phyloP scores from a whole-genome alignment of 2,888 invertebrate genomes.

The Cotesia congregata region DNA sequence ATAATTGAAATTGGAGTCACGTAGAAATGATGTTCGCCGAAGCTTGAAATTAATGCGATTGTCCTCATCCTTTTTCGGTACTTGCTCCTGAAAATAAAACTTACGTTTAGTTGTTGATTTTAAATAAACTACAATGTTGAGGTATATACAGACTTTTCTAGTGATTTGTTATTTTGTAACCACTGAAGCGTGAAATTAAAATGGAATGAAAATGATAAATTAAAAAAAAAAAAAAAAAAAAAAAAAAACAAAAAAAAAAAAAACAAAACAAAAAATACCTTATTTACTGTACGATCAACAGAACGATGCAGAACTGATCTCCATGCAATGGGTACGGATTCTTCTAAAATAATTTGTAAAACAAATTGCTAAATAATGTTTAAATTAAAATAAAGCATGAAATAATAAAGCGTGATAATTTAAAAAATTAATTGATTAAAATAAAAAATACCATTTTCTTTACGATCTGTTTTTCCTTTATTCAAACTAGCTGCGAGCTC shows the following conservation, averaged over 20 bases:
- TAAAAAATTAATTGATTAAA: constrained; percentile 28
- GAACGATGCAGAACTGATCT: constrained; percentile 68
- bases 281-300: constrained; percentile 61
- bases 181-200: not conserved
- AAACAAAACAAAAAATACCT: constrained; percentile 59
- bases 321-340: constrained; percentile 68
- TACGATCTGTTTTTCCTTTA: constrained; percentile 65
- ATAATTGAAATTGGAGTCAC: constrained; percentile 69
- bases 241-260: constrained; percentile 40
- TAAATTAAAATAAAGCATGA: constrained; percentile 23
- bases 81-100: constrained; percentile 60
- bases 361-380: constrained; percentile 10
- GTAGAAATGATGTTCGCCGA: constrained; percentile 67
- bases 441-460: constrained; percentile 63
- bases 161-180: not conserved
- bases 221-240: constrained; percentile 36
- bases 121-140: constrained; percentile 2
- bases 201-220: not conserved
- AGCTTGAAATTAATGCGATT: constrained; percentile 63
- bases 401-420: constrained; percentile 1
- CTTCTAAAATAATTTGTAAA: constrained; percentile 58
- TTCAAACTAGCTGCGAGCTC: constrained; percentile 72
- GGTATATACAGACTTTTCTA: not conserved
- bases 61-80: constrained; percentile 67
- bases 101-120: constrained; percentile 7